Evolutionary conservation across 2,888 invertebrate species (phyloP), one percentile per base, ranked within the genome.

Genomic region (Hydrotaea cyrtoneurina): DNA sequence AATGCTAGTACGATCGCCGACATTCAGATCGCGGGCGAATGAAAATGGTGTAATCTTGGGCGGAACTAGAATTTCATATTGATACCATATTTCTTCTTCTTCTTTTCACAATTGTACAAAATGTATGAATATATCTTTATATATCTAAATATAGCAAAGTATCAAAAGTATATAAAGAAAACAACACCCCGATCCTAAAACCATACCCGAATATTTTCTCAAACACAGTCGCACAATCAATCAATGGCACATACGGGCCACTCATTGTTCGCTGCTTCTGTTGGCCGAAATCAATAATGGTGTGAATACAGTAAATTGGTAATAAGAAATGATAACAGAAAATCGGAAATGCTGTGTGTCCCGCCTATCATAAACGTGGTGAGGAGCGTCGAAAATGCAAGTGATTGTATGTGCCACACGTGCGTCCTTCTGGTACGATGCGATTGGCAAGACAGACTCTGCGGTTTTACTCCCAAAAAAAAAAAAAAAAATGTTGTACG

Each of bases 1-100:
- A 89, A 94, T 93, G 91, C 94, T 94, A 87, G 94, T 94, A 88
- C 94, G 93, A 91, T 94, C 94, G 88, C 94, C 94, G 90, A 94
- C 94, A 91, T 94, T 94, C 89, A 94, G 92, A 92, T 94, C 94
- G 89, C 93, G 93, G 89, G 94, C 94, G 93, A 95, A 95, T 90
- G 93, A 93, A 92, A 95, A 95, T 90, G 94, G 94, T 91, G 95
- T 94, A 91, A 94, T 94, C 93, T 94, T 94, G 90, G 94, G 94
- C 89, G 94, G 94, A 91, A 94, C 94, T 94, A 92, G 73, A 80
- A 80, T 83, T 86, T 82, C 36, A 85, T 80, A 82, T 50, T 82
- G 72, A 80, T 80, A 69, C 21, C 23, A 46, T 69, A 17, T 78
- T 74, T 21, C 50, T 71, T 59, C 36, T 74, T 62, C 72, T n/a